Percentiles rank a stretch among this genome's conserved stretches.
Conservation (phyloP, 2,888 invertebrate genomes). For the Troides oblongomaculatus region DNA sequence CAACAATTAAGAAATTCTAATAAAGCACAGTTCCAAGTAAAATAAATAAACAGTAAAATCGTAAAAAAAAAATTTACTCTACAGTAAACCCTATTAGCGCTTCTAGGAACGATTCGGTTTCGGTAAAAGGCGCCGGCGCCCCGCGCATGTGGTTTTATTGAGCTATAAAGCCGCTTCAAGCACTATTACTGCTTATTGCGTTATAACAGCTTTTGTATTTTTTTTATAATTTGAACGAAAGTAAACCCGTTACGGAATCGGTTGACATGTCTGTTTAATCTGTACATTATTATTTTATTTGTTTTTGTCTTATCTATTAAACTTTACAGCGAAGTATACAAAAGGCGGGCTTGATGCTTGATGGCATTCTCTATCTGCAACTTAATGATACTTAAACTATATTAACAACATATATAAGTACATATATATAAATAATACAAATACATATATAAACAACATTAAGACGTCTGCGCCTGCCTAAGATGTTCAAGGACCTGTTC, state of each 20-base stretch:
- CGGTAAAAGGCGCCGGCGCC: conserved; percentile 42
- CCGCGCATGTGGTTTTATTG: conserved; percentile 42
- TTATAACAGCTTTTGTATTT: conserved; percentile 36
- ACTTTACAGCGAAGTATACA: too few relatives aligned
- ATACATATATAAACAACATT: too few relatives aligned
- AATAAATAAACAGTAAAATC: conserved; percentile 47
- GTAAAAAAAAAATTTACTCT: conserved; percentile 36
- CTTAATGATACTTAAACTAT: too few relatives aligned
- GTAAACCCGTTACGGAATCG: conserved; percentile 4
- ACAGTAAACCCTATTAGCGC: conserved; percentile 39
- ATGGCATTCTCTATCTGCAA: too few relatives aligned
- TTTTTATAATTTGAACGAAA: conserved; percentile 20
- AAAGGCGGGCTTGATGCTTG: too few relatives aligned
- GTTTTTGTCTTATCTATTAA: neutral
- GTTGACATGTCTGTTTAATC: conserved; percentile 3
- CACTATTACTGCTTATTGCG: conserved; percentile 53
- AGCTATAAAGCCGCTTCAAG: conserved; percentile 47
- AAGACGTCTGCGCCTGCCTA: too few relatives aligned
- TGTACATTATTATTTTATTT: neutral
- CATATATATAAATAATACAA: too few relatives aligned
- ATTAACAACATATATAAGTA: too few relatives aligned
- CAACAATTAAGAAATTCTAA: conserved; percentile 40
- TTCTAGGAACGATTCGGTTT: conserved; percentile 44
- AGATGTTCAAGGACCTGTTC: too few relatives aligned
- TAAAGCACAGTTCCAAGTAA: conserved; percentile 45